Conservation (phyloP, 2,888 invertebrate species). For the Cecidostiba fungosa region DNA sequence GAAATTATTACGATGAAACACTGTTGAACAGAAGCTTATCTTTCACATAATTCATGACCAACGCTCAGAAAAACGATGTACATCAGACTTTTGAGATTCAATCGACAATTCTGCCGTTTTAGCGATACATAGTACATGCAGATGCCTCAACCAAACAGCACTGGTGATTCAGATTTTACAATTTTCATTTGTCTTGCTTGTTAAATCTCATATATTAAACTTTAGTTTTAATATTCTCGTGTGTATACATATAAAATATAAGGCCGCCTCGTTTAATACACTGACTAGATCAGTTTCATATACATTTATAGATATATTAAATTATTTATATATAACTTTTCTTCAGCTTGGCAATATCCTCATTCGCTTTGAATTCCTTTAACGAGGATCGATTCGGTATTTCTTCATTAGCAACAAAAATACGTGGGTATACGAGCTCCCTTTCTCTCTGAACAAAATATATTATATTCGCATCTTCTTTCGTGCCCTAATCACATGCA, state of each 20-base stretch:
- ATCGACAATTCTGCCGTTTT: conserved; percentile 54
- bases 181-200: conserved; percentile 34
- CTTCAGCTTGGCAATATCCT: conserved; percentile 67
- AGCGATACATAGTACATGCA: conserved; percentile 24
- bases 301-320: conserved; percentile 65
- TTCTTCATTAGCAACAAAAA: conserved; percentile 71
- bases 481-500: conserved; percentile 58
- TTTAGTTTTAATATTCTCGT: conserved; percentile 57
- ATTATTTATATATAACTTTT: conserved; percentile 61
- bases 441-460: conserved; percentile 75
- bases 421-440: conserved; percentile 68
- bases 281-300: conserved; percentile 79
- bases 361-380: conserved; percentile 58
- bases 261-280: conserved; percentile 80
- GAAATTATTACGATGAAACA: neutral
- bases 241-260: conserved; percentile 78
- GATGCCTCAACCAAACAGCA: conserved; percentile 33
- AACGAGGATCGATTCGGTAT: conserved; percentile 36
- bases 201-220: conserved; percentile 57
- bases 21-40: neutral
- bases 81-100: conserved; percentile 59
- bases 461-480: conserved; percentile 57
- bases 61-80: conserved; percentile 13
- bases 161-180: conserved; percentile 29
- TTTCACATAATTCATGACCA: conserved; percentile 20